These are phyloP conservation scores for Crypturellus undulatus DNA, from an alignment of 2,113 vertebrate species.

Conservation along the genomic window DNA sequence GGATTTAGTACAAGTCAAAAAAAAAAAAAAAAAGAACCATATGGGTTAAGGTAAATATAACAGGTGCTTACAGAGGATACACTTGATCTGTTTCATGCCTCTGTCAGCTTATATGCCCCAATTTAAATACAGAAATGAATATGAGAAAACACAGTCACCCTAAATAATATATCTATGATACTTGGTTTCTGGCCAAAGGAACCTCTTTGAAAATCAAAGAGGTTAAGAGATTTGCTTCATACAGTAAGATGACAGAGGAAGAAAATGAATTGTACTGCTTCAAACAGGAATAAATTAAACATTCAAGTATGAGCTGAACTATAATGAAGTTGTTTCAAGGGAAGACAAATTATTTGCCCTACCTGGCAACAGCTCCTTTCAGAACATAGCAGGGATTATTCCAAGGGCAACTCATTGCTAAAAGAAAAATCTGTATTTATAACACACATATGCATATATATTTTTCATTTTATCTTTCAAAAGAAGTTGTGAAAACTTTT, in stretches of 20 bases:
- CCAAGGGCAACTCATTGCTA: not conserved
- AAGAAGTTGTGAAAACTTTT: accelerated
- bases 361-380: not conserved
- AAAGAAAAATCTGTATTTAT: not conserved
- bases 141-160: not conserved
- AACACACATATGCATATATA: not conserved
- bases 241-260: not conserved
- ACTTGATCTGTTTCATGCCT: not conserved
- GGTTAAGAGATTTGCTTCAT: not conserved
- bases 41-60: not conserved
- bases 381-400: not conserved
- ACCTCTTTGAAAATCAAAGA: not conserved
- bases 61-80: not conserved
- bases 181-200: not conserved
- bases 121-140: not conserved
- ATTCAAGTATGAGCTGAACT: not conserved
- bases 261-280: not conserved
- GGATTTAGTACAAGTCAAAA: not conserved
- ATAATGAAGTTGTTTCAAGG: not conserved
- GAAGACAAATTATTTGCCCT: not conserved
- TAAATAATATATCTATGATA: not conserved
- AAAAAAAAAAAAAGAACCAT: not conserved
- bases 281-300: not conserved
- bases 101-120: not conserved
- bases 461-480: not conserved